phyloP scores from a whole-genome alignment of 2,797 vertebrate species.

The Iguana delicatissima region DNA sequence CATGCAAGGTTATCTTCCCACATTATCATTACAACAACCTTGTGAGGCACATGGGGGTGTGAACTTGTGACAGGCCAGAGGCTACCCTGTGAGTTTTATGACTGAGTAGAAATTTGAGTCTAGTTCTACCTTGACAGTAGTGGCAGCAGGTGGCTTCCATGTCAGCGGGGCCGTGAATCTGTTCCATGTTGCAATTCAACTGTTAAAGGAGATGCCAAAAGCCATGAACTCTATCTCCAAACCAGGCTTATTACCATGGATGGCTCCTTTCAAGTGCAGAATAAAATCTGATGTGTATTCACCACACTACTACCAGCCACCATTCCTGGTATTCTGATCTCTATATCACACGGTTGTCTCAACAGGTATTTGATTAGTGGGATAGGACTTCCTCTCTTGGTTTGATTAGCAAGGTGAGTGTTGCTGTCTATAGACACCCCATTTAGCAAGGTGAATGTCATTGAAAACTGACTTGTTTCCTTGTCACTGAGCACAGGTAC shows the following conservation, averaged over 20 bases:
- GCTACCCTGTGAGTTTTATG: background rate
- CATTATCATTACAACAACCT: background rate
- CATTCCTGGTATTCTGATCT: background rate
- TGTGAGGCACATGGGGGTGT: background rate
- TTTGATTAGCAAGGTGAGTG: background rate
- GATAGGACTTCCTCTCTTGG: background rate
- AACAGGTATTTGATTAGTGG: background rate
- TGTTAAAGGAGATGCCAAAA: too few relatives aligned
- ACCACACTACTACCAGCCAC: too few relatives aligned
- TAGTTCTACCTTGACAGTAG: background rate
- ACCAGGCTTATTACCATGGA: too few relatives aligned
- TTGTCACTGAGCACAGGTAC: too few relatives aligned
- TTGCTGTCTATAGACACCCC: background rate
- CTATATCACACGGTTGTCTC: background rate
- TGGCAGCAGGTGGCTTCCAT: too few relatives aligned
- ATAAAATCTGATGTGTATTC: too few relatives aligned
- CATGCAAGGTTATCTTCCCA: background rate
- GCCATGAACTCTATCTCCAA: too few relatives aligned
- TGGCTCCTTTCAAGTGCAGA: too few relatives aligned
- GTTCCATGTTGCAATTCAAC: too few relatives aligned
- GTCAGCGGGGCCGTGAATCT: too few relatives aligned
- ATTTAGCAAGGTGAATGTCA: too few relatives aligned
- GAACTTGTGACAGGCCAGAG: background rate
- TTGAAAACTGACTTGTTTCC: too few relatives aligned
- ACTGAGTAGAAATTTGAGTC: background rate